Base-by-base conservation (phyloP, 2,888 invertebrate genomes). In the Hymenopus coronatus region DNA sequence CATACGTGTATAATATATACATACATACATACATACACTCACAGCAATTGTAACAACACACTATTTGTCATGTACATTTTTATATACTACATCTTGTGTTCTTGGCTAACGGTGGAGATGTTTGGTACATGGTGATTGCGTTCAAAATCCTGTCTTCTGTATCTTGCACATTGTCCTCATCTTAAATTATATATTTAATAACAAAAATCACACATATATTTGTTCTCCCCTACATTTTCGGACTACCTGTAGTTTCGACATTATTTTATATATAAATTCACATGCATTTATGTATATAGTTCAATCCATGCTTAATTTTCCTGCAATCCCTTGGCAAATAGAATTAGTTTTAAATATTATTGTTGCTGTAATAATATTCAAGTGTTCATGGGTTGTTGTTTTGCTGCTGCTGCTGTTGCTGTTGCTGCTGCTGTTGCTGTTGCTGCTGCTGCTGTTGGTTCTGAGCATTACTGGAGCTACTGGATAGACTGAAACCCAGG, bases 401-500 rank as follows among this genome's bases (percentile, higher is more conserved):
- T 33, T 87, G 87, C 33, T 87, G 87, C 54, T 89, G 89, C 85
- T 90, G 89, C 28, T 89, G 89, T n/a, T 88, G 88, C 83, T 90
- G 90, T 6, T 70, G 54, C 12, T 40, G 40, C 2, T 40, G 40
- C 40, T 40, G 40, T 2, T 40, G 40, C 12, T 40, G 40, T 12
- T 40, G 40, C 40, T 40, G 87, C 30, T 87, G 87, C 46, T 89
- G 89, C 82, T 90, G 89, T 30, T 89, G 89, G 40, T 88, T 89
- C 84, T 90, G 90, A n/a, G 90, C 88, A 54, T 89, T 89, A 27
- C 89, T 89, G 30, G 90, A 88, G 88, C 91, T 90, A 90, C 93
- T 93, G 89, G 93, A 92, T 89, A 97, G 93, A 91, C 97, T 96
- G 92, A 97, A 97, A 85, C 97, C 97, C 90, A 97, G 93, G 92